phyloP scores from a whole-genome alignment of 1,140 invertebrate genomes.

The Drosophila neocordata region DNA sequence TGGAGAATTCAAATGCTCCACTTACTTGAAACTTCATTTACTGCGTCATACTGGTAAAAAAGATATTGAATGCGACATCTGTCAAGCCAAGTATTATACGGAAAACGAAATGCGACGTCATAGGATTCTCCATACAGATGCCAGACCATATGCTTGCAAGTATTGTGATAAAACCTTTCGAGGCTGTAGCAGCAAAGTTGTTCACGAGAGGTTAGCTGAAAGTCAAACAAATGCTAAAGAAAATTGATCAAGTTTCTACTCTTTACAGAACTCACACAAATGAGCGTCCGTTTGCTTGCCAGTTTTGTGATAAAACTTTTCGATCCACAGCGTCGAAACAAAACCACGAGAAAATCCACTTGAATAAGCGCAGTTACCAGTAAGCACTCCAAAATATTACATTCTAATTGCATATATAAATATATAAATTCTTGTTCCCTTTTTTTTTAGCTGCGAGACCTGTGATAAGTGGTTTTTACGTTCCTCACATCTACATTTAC shows the following conservation, averaged over 20 bases:
- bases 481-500: constrained; percentile 41
- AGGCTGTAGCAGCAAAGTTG: constrained; percentile 54
- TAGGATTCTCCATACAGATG: constrained; percentile 53
- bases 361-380: constrained; percentile 51
- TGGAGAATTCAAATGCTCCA: constrained; percentile 57
- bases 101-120: constrained; percentile 58
- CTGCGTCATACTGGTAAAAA: constrained; percentile 56
- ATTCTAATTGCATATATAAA: too few relatives aligned
- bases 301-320: constrained; percentile 88
- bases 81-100: constrained; percentile 53
- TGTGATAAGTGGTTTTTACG: constrained; percentile 60
- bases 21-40: constrained; percentile 55
- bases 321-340: constrained; percentile 79
- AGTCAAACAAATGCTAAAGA: not conserved
- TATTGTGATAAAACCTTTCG: constrained; percentile 62
- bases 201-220: constrained; percentile 48
- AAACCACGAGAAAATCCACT: constrained; percentile 51
- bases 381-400: too few relatives aligned
- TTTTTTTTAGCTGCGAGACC: constrained; percentile 46
- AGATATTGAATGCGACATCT: constrained; percentile 55
- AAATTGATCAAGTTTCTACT: not conserved
- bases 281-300: constrained; percentile 88
- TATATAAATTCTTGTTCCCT: not conserved
- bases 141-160: constrained; percentile 50
- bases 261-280: constrained; percentile 86